Percentiles rank a stretch among this genome's conserved stretches.
These are phyloP conservation scores for Bergia sp. DNA, from an alignment of 92 coral and sea anemone genomes.

Conservation along the genomic window DNA sequence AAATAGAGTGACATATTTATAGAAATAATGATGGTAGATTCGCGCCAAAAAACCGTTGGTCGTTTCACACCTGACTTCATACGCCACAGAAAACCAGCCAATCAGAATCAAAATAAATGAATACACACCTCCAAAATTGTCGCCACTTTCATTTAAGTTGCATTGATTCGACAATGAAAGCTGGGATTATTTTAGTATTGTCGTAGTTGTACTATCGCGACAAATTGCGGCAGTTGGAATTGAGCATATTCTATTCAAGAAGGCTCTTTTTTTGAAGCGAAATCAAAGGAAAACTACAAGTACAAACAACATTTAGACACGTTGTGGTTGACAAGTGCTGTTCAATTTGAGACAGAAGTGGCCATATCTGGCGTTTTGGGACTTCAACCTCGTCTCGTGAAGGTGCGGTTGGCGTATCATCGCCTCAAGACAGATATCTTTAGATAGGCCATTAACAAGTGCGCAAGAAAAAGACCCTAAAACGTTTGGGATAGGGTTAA, in stretches of 20 bases:
- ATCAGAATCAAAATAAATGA: constrained; percentile 3
- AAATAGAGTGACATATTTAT: no score
- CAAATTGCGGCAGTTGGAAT: neutral
- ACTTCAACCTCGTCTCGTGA: neutral
- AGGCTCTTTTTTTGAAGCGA: no score
- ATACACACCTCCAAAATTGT: neutral
- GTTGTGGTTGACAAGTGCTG: neutral
- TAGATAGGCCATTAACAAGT: neutral
- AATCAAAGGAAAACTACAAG: no score
- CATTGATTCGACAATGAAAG: neutral
- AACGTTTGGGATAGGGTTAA: neutral
- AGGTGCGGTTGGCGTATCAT: neutral
- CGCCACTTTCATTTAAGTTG: neutral
- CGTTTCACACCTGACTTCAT: constrained; percentile 24
- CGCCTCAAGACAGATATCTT: neutral
- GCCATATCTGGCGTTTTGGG: neutral
- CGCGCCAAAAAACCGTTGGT: constrained; percentile 4
- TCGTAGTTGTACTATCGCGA: neutral
- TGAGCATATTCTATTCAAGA: neutral
- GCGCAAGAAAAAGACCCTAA: neutral
- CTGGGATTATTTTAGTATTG: neutral
- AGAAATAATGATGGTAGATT: neutral
- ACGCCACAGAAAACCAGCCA: neutral
- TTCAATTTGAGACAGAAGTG: neutral
- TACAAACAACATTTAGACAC: neutral